Base-by-base conservation (phyloP, 2,113 vertebrate species). In the Penelope pileata region DNA sequence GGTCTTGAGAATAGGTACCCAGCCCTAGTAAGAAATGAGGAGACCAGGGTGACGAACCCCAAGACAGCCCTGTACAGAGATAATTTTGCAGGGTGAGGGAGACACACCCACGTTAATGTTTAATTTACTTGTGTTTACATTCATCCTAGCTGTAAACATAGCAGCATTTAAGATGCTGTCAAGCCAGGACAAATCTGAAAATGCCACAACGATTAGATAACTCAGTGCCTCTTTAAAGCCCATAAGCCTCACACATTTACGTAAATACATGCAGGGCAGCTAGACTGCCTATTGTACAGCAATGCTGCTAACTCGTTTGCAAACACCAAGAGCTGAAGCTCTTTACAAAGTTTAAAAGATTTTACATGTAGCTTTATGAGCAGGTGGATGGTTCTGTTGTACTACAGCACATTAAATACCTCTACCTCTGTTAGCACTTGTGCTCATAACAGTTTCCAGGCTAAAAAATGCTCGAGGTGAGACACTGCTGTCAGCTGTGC, bases 1-100 rank as follows among this genome's bases (percentile, higher is more conserved):
- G 98, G 98, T 98, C 98, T 98, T 98, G 98, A 98, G 98, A 98
- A 98, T 97, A 98, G 98, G 98, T 97, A 98, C 98, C 98, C 98
- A 98, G 98, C 97, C 98, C 99, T 97, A 98, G 97, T 95, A 95
- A 98, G 98, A 98, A 96, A 98, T 88, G 98, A 99, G 97, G 98
- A 98, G 98, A 98, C 98, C 98, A 98, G 98, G 98, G 98, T 98
- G 98, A 98, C 96, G 91, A 98, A 98, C 98, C 98, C 98, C 98
- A 89, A 96, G 98, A 98, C 86, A 94, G 83, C 96, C 97, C 96
- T 74, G 88, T 60, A 19, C 42, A 63, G 91, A 94, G 91, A 82
- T 74, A 74, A 97, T 93, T 64, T 86, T 82, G 60, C 86, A 90
- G 92, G 93, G 85, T 68, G 76, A 86, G 86, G 91, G 83, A 86